Evolutionary conservation across 1,140 invertebrate species (phyloP), one percentile per base, ranked within the genome.

Genomic region (Sinonovacula constricta): DNA sequence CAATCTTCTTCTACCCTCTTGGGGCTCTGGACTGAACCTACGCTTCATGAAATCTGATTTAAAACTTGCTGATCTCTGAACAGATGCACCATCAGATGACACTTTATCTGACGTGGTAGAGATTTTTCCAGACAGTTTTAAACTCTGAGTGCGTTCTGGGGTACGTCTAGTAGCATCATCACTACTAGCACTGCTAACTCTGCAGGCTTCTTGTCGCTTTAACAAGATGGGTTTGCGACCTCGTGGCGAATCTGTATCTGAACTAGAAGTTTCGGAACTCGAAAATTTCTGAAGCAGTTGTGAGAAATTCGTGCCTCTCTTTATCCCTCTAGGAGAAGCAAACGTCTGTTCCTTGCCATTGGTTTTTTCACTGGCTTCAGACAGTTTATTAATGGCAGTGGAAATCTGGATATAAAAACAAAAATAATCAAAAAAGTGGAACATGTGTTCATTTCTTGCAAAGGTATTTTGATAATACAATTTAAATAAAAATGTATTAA

Each of bases 51-150:
- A 84, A 54, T 80, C 69, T 14, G 83, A 84, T 59, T 75, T 84
- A 74, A 84, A 84, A 71, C 83, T 84, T 14, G 77, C 75, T 22
- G 83, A 81, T 51, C 83, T 74, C 34, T 84, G 83, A 60, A 84
- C 80, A 22, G 79, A 66, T 36, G 33, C 67, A n/a, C n/a, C n/a
- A n/a, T n/a, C n/a, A 3, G 14, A 36, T 26, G 70, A 53, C 3
- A 68, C 65, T 57, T 34, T 68, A 34, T 76, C 63, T 68, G 63
- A 36, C 45, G 59, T 22, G 18, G 39, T 33, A 15, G 45, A 67
- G 45, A 31, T 53, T 62, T 31, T 66, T 45, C 31, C 67, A 5
- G 30, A 22, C 36, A 76, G 3, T 59, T 67, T 78, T 24, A 84
- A 72, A 71, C 80, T 81, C 63, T 84, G 83, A 24, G 83, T 80